phyloP scores from a whole-genome alignment of 2,797 vertebrate species.

The Tamandua tetradactyla region DNA sequence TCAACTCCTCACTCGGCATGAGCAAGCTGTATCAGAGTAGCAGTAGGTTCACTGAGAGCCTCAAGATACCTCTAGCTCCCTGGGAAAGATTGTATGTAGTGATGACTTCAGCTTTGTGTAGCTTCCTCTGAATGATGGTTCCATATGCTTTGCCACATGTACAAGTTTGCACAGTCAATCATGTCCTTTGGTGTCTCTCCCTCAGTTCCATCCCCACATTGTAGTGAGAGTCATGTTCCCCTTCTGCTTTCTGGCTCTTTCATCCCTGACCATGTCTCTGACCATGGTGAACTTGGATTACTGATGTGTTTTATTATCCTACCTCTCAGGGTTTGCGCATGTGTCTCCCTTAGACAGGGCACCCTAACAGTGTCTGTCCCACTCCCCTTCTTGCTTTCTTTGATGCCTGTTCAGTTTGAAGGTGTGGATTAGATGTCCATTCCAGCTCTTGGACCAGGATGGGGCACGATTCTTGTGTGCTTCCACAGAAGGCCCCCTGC shows the following conservation, averaged over 20 bases:
- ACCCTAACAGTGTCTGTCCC: fast-evolving
- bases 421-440: fast-evolving
- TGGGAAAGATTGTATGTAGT: background rate
- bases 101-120: background rate
- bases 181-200: background rate
- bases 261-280: fast-evolving
- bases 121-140: too few species aligned
- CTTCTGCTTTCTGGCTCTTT: fast-evolving
- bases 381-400: fast-evolving
- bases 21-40: too few species aligned
- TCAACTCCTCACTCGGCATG: too few species aligned
- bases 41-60: background rate
- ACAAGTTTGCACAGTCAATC: fast-evolving
- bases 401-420: fast-evolving
- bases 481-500: fast-evolving
- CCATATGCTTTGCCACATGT: fast-evolving
- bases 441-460: fast-evolving
- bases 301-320: fast-evolving
- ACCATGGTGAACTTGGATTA: fast-evolving
- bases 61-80: too few species aligned
- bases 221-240: fast-evolving
- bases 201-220: fast-evolving
- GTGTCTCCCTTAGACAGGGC: fast-evolving
- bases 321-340: fast-evolving
- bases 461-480: fast-evolving